Conservation (phyloP, 2,888 invertebrate genomes). For the Drosophila eohydei region DNA sequence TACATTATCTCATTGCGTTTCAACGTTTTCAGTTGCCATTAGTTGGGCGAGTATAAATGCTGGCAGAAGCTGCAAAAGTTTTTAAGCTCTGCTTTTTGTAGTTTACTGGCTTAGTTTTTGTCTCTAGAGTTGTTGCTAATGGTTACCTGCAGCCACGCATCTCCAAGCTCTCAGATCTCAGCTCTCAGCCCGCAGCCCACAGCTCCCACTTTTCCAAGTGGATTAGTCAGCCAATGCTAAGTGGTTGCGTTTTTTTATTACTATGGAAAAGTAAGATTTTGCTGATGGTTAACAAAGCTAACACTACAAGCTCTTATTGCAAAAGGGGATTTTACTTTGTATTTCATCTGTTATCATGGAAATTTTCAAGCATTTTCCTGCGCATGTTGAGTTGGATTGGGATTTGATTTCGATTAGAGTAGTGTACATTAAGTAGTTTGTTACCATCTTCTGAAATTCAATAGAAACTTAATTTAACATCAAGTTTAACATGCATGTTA, state of each 20-base stretch:
- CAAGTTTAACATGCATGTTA: neutral
- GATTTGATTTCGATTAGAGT: neutral
- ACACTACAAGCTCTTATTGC: neutral
- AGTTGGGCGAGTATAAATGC: conserved; percentile 43
- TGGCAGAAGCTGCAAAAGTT: conserved; percentile 40
- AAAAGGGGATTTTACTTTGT: neutral
- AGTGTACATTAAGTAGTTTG: neutral
- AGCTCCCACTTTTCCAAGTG: neutral
- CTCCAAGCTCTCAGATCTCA: neutral
- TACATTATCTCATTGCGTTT: conserved; percentile 52
- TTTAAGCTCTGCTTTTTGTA: conserved; percentile 18
- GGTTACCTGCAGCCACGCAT: conserved; percentile 27
- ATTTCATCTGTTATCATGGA: neutral
- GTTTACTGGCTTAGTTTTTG: conserved; percentile 22
- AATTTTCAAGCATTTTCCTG: neutral
- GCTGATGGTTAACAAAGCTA: neutral
- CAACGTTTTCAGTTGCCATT: conserved; percentile 44
- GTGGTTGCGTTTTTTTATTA: conserved; percentile 16
- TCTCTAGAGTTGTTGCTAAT: conserved; percentile 29
- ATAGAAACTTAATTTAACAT: neutral
- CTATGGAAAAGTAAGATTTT: neutral
- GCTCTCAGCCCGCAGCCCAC: neutral
- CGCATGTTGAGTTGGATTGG: neutral
- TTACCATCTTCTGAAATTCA: neutral
- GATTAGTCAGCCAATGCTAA: conserved; percentile 37